A percentile compares a stretch with the other conserved stretches of the same genome.
Evolutionary conservation across 2,113 vertebrate genomes (phyloP).

Genomic region (Leuciscus idus): DNA sequence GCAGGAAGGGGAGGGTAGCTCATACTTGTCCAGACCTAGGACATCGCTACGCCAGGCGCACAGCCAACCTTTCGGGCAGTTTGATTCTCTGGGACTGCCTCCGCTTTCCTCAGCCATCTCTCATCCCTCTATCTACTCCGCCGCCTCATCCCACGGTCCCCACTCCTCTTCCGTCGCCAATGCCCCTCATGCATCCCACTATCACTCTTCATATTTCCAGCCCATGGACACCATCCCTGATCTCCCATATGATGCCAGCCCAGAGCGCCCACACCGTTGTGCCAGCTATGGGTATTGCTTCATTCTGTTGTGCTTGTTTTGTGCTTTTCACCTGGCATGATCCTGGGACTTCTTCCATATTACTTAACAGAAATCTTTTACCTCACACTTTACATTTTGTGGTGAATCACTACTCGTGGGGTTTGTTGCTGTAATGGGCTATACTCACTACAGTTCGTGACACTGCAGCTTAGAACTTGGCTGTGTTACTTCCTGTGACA

Average conservation of each 20-base stretch:
- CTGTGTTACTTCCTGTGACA: not conserved
- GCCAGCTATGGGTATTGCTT: slow-evolving; percentile 87
- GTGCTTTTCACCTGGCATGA: slow-evolving; percentile 65
- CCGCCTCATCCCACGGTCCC: slow-evolving; percentile 66
- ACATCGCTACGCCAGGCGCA: slow-evolving; percentile 80
- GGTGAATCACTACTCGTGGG: not conserved
- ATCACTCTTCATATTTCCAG: slow-evolving; percentile 88
- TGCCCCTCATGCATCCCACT: slow-evolving; percentile 75
- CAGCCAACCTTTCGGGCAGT: slow-evolving; percentile 87
- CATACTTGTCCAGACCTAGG: slow-evolving; percentile 75
- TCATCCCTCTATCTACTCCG: slow-evolving; percentile 67
- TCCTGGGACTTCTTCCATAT: slow-evolving; percentile 46
- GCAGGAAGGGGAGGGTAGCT: slow-evolving; percentile 76
- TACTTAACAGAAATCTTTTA: not conserved
- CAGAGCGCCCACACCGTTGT: slow-evolving; percentile 74
- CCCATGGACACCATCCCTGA: slow-evolving; percentile 92
- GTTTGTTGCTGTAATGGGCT: not conserved
- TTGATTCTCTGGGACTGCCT: slow-evolving; percentile 80
- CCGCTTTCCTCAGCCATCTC: slow-evolving; percentile 75
- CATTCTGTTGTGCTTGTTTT: slow-evolving; percentile 58
- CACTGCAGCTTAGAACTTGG: not conserved
- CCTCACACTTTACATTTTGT: slow-evolving; percentile 16
- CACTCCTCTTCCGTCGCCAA: slow-evolving; percentile 68
- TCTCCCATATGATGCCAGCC: slow-evolving; percentile 83
- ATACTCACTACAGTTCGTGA: not conserved